Evolutionary conservation across 2,797 vertebrate species (phyloP).

Genomic region (Garrulus glandarius): DNA sequence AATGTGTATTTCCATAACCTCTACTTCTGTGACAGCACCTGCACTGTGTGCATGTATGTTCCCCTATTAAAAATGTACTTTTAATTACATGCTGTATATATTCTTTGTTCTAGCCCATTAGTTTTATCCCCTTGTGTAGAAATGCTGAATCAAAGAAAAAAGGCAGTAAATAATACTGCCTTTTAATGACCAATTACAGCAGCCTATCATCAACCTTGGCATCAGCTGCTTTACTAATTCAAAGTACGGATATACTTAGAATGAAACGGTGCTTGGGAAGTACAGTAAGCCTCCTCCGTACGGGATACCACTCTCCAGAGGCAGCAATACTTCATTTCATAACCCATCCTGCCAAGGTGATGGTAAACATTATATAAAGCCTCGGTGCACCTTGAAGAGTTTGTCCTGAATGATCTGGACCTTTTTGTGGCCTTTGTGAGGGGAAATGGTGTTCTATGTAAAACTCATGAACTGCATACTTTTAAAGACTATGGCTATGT

Average conservation of each 20-base stretch:
- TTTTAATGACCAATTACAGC: slow-evolving; percentile 48
- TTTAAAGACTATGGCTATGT: fast-evolving
- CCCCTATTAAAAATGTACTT: slow-evolving; percentile 19
- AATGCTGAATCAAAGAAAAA: slow-evolving; percentile 50
- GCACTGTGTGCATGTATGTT: background rate
- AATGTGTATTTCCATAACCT: slow-evolving; percentile 16
- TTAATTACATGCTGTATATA: slow-evolving; percentile 47
- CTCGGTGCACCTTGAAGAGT: background rate
- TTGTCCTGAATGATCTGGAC: background rate
- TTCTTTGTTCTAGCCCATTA: slow-evolving; percentile 37
- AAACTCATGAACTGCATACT: background rate
- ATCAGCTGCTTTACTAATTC: background rate
- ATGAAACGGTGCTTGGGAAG: background rate
- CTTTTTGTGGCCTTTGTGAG: background rate
- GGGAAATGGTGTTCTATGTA: background rate
- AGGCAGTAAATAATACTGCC: slow-evolving; percentile 36
- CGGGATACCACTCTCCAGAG: background rate
- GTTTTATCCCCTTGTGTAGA: slow-evolving; percentile 42
- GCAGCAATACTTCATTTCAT: background rate
- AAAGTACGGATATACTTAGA: background rate
- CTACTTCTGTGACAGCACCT: background rate
- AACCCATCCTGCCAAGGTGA: background rate
- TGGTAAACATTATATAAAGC: background rate
- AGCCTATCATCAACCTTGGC: background rate
- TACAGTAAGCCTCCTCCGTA: background rate